These are phyloP conservation scores for Ischnus inquisitorius DNA, from an alignment of 2,888 invertebrate genomes.

Conservation along the genomic window DNA sequence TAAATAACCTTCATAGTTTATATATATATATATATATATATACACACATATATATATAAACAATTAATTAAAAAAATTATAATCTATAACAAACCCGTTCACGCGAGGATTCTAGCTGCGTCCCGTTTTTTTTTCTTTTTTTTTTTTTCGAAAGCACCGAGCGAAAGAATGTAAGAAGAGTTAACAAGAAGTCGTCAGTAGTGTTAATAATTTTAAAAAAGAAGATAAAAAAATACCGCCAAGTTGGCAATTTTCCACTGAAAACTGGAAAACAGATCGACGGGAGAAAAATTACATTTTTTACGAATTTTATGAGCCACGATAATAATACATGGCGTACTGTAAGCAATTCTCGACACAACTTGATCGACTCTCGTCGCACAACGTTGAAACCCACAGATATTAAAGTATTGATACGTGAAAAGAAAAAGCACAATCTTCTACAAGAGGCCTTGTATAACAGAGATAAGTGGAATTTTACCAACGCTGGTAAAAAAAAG, in stretches of 20 bases:
- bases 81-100: slow-evolving; percentile 49
- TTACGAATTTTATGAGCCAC: slow-evolving; percentile 49
- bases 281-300: slow-evolving; percentile 55
- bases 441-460: slow-evolving; percentile 69
- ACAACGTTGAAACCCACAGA: slow-evolving; percentile 45
- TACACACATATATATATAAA: slow-evolving; percentile 33
- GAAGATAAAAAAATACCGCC: background rate
- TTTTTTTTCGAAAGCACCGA: slow-evolving; percentile 47
- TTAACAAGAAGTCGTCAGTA: slow-evolving; percentile 45
- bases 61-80: slow-evolving; percentile 45
- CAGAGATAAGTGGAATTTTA: slow-evolving; percentile 65
- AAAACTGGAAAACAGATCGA: slow-evolving; percentile 46
- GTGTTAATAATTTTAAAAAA: slow-evolving; percentile 24
- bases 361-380: slow-evolving; percentile 53
- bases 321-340: slow-evolving; percentile 41
- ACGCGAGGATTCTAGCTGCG: slow-evolving; percentile 43
- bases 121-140: background rate
- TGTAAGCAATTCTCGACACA: slow-evolving; percentile 46
- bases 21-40: slow-evolving; percentile 27
- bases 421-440: slow-evolving; percentile 66
- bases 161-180: slow-evolving; percentile 31
- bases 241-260: slow-evolving; percentile 67
- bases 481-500: slow-evolving; percentile 59
- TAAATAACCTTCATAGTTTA: slow-evolving; percentile 26
- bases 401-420: slow-evolving; percentile 36